Conservation (phyloP, 1,140 invertebrate species). For the Saccostrea glomerata region DNA sequence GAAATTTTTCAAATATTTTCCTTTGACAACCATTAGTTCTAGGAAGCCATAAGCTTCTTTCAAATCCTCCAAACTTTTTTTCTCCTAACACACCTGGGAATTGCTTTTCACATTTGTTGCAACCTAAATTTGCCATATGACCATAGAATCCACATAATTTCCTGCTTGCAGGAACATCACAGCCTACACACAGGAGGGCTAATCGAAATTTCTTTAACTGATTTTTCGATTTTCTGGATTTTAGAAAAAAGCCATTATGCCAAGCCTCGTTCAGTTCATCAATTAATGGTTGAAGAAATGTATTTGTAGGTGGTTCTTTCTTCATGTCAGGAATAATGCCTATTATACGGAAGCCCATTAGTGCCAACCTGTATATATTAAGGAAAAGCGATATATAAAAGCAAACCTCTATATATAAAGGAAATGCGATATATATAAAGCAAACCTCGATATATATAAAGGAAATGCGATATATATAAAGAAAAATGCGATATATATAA, state of each 20-base stretch:
- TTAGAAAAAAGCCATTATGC: constrained; percentile 38
- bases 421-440: no score
- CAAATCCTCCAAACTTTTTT: constrained; percentile 44
- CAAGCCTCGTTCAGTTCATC: constrained; percentile 49
- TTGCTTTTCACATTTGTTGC: constrained; percentile 50
- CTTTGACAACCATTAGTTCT: constrained; percentile 29
- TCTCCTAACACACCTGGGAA: constrained; percentile 46
- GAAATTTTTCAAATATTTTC: not conserved
- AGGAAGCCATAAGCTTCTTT: not conserved
- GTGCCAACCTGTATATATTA: no score
- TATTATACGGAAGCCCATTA: no score
- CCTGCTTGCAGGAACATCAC: constrained; percentile 58
- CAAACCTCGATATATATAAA: no score
- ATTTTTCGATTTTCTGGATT: not conserved
- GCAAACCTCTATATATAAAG: no score
- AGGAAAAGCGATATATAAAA: no score
- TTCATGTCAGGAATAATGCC: constrained; percentile 56
- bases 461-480: no score
- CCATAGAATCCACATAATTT: not conserved
- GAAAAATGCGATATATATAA: no score
- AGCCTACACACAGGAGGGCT: not conserved
- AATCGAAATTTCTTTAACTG: constrained; percentile 39
- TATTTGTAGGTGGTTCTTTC: constrained; percentile 49
- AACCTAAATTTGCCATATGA: constrained; percentile 54
- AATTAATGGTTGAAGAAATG: constrained; percentile 53